Evolutionary conservation across 2,888 invertebrate species (phyloP).

Genomic region (Pycnomerus fuliginosus): DNA sequence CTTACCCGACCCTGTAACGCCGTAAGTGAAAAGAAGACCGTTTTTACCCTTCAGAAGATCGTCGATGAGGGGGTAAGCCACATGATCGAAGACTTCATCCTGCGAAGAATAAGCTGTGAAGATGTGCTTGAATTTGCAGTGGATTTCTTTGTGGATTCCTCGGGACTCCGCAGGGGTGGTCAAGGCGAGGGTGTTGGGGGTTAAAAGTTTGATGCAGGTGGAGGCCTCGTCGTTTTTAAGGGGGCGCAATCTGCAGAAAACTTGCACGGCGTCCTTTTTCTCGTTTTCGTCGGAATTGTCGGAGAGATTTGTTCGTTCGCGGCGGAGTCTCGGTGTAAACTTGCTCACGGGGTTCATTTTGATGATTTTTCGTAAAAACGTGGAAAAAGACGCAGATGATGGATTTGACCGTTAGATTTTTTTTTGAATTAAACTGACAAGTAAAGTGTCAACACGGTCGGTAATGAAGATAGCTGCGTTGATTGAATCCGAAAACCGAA

Average conservation of each 20-base stretch:
- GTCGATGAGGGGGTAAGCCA: constrained; percentile 84
- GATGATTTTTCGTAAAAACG: no score
- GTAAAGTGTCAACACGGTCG: no score
- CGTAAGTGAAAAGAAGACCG: constrained; percentile 93
- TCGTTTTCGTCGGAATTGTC: constrained; percentile 35
- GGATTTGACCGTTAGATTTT: no score
- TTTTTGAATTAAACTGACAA: no score
- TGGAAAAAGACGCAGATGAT: no score
- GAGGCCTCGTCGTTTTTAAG: constrained; percentile 67
- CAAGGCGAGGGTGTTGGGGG: constrained; percentile 66
- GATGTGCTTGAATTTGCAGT: constrained; percentile 79
- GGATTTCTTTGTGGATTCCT: constrained; percentile 62
- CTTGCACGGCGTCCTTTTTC: constrained; percentile 75
- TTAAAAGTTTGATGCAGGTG: constrained; percentile 69
- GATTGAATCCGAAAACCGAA: no score
- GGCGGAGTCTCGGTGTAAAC: constrained; percentile 35
- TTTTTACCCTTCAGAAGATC: constrained; percentile 87
- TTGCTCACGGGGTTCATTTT: constrained; percentile 37
- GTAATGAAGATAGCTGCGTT: no score
- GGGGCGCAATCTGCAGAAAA: constrained; percentile 86
- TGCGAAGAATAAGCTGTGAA: constrained; percentile 81
- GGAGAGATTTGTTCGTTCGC: constrained; percentile 44
- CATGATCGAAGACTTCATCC: constrained; percentile 79
- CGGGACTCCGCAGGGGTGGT: constrained; percentile 65
- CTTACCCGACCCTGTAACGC: constrained; percentile 96